Evolutionary conservation across 2,113 vertebrate genomes (phyloP).

Genomic region (Cottus gobio): DNA sequence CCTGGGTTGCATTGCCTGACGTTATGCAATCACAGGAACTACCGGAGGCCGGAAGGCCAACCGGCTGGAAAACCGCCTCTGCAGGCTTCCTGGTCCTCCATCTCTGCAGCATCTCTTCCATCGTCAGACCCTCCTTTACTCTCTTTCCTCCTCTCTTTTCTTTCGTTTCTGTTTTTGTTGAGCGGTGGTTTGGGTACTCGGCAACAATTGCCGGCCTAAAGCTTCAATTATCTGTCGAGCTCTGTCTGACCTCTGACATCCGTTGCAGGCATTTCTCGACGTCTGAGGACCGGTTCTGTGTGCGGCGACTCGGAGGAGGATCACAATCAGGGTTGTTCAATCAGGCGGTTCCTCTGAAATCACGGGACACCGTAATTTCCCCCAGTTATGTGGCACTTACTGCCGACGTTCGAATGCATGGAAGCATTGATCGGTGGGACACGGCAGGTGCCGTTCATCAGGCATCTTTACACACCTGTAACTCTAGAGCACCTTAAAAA

Average conservation of each 20-base stretch:
- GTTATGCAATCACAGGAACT: slow-evolving; percentile 46
- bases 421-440: not conserved
- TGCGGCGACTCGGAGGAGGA: slow-evolving; percentile 3
- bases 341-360: slow-evolving; percentile 1
- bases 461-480: slow-evolving; percentile 5
- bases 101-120: slow-evolving; percentile 34
- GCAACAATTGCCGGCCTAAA: slow-evolving; percentile 22
- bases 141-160: not conserved
- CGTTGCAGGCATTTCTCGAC: slow-evolving; percentile 19
- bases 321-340: not conserved
- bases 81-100: slow-evolving; percentile 7
- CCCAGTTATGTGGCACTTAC: not conserved
- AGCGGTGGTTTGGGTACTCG: slow-evolving; percentile 13
- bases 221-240: slow-evolving; percentile 48
- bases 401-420: not conserved
- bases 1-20: slow-evolving; percentile 42
- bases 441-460: not conserved
- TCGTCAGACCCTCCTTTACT: slow-evolving; percentile 17
- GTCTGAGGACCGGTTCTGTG: slow-evolving; percentile 19
- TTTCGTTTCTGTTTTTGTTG: slow-evolving; percentile 13
- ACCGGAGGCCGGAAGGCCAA: slow-evolving; percentile 33
- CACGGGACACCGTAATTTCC: not conserved
- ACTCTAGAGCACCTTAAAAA: not conserved
- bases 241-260: slow-evolving; percentile 16
- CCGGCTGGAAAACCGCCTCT: slow-evolving; percentile 43